phyloP scores from a whole-genome alignment of 2,797 vertebrate genomes.

The Psittacula derbiana region DNA sequence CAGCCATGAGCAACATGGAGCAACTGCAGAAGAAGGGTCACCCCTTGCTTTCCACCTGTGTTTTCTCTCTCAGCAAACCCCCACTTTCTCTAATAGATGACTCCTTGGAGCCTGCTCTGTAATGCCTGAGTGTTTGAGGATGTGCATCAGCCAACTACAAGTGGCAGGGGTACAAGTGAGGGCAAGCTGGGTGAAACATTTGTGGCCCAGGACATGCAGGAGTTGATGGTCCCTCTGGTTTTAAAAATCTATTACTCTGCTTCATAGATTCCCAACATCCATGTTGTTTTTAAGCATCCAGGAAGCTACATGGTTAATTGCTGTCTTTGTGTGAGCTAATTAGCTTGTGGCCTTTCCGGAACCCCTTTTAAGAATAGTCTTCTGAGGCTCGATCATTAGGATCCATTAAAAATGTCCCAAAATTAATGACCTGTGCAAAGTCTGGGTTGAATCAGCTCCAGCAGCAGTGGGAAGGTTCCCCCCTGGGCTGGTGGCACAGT shows the following conservation, averaged over 20 bases:
- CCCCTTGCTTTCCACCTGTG: not conserved
- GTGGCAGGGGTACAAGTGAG: not conserved
- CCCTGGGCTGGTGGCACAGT: not conserved
- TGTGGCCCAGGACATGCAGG: not conserved
- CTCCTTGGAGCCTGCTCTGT: not conserved
- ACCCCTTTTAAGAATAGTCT: constrained; percentile 43
- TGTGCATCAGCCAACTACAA: not conserved
- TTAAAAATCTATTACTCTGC: not conserved
- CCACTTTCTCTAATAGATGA: not conserved
- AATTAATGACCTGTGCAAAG: constrained; percentile 50
- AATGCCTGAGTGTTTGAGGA: not conserved
- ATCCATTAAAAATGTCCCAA: constrained; percentile 56
- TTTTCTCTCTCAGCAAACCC: not conserved
- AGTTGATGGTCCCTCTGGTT: not conserved
- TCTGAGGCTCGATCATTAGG: constrained; percentile 38
- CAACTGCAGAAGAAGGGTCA: not conserved
- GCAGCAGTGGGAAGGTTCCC: not conserved
- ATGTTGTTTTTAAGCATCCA: constrained; percentile 1
- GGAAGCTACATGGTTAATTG: constrained; percentile 49
- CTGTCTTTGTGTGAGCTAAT: constrained; percentile 42
- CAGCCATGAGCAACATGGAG: not conserved
- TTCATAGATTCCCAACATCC: not conserved
- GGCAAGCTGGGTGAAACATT: not conserved
- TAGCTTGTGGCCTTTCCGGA: constrained; percentile 25
- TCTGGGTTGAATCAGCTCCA: constrained; percentile 8